These are phyloP conservation scores for Sciurus carolinensis DNA, from an alignment of 2,797 vertebrate genomes.

Conservation along the genomic window DNA sequence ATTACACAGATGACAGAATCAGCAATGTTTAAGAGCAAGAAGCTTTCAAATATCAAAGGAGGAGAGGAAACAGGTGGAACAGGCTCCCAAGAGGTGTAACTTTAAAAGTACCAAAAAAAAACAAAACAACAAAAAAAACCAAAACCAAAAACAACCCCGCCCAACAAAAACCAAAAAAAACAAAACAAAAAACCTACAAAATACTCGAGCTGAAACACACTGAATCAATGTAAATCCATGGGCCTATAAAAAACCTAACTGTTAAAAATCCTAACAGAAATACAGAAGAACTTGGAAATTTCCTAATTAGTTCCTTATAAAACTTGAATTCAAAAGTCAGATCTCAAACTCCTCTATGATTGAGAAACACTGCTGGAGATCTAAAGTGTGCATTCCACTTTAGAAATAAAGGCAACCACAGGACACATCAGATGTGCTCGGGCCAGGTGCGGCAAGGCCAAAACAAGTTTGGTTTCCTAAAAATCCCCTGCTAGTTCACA, in stretches of 20 bases:
- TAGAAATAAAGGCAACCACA: neutral
- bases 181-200: too few relatives aligned
- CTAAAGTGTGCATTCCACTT: neutral
- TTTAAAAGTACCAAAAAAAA: too few relatives aligned
- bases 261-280: neutral
- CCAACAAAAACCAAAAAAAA: too few relatives aligned
- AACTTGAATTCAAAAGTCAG: neutral
- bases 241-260: neutral
- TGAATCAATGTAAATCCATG: too few relatives aligned
- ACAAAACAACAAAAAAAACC: too few relatives aligned
- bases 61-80: too few relatives aligned
- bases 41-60: too few relatives aligned
- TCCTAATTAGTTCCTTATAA: neutral
- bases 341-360: neutral
- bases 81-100: too few relatives aligned
- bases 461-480: neutral
- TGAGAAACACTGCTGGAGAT: neutral
- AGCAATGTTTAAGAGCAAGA: too few relatives aligned
- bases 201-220: too few relatives aligned
- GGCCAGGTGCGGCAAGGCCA: neutral
- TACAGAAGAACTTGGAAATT: neutral
- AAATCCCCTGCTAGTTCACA: neutral
- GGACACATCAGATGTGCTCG: neutral
- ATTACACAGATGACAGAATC: too few relatives aligned
- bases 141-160: too few relatives aligned